Base-by-base conservation (phyloP, 2,888 invertebrate species). In the Gibbula magus region DNA sequence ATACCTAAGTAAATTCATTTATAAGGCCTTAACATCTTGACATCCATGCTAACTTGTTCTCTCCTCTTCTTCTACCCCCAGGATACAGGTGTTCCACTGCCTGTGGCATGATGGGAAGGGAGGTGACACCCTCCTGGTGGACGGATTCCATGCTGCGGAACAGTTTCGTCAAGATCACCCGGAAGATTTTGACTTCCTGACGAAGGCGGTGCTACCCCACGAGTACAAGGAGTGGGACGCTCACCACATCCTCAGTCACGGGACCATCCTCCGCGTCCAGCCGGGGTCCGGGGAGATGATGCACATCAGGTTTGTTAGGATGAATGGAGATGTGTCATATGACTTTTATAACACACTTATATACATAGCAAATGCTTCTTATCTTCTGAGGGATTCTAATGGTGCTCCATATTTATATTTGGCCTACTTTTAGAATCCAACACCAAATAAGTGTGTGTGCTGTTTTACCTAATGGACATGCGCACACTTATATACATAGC, bases 121-220 rank as follows among this genome's bases (percentile, higher is more conserved):
- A 0, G 97, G 97, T 0, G 95, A 96, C 84, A 96, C 95, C 0
- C 93, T 96, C 66, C 93, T 97, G 2, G 95, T 95, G 0, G 97
- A 97, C 89, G 96, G 96, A 0, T 95, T 96, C 89, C 89, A 94
- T 79, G 95, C 95, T 5, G 96, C 96, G 0, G 90, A 93, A 10
- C 93, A 94, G 76, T 91, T 96, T 25, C 94, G 93, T 77, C 89
- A 93, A 1, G 92, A 94, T 0, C 91, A 94, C 88, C 95, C 94
- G 0, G 93, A 94, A 22, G 94, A 94, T 75, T 96, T 94, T 88
- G 92, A 95, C 8, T 93, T 95, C 77, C 93, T 96, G 3, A 93
- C 94, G 0, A 93, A 91, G 20, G 94, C 94, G 20, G 92, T 94
- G 10, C 92, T 96, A 10, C 95, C 95, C 80, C 95, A 95, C 0